These are phyloP conservation scores for Babyrousa celebensis DNA, from an alignment of 2,797 vertebrate species.

Conservation along the genomic window DNA sequence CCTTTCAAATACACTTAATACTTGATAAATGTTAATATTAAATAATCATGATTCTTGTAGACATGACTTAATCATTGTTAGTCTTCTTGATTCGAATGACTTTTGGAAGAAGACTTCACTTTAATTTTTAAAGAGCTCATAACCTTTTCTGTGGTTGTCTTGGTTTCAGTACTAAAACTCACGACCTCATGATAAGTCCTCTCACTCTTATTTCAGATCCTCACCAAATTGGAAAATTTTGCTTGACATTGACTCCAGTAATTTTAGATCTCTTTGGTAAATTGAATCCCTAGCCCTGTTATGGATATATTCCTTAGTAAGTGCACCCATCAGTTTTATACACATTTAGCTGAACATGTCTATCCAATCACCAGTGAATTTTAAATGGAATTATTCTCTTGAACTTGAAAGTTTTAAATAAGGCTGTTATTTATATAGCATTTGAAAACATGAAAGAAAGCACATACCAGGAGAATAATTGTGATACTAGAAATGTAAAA, in stretches of 20 bases:
- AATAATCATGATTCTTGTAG: slow-evolving; percentile 55
- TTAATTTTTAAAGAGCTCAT: slow-evolving; percentile 67
- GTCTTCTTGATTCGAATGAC: background rate
- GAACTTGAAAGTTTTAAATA: slow-evolving; percentile 61
- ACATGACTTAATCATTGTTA: slow-evolving; percentile 50
- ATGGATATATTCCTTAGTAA: slow-evolving; percentile 77
- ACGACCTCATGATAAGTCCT: slow-evolving; percentile 85
- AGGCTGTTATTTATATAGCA: slow-evolving; percentile 1
- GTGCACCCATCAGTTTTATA: slow-evolving; percentile 59
- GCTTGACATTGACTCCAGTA: slow-evolving; percentile 85
- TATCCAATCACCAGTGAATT: slow-evolving; percentile 42
- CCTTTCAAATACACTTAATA: slow-evolving; percentile 59
- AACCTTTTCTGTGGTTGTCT: background rate
- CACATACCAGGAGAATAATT: slow-evolving; percentile 59
- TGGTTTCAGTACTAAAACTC: slow-evolving; percentile 88
- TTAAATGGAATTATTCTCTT: slow-evolving; percentile 68
- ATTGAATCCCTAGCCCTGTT: slow-evolving; percentile 79
- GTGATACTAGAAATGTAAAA: slow-evolving; percentile 61
- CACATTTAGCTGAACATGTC: slow-evolving; percentile 64
- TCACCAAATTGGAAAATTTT: slow-evolving; percentile 87
- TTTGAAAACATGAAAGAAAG: slow-evolving; percentile 58
- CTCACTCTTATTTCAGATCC: slow-evolving; percentile 84
- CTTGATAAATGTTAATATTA: slow-evolving; percentile 62
- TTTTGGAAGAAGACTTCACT: slow-evolving; percentile 37
- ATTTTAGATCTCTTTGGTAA: slow-evolving; percentile 86